Evolutionary conservation across 1,140 invertebrate genomes (phyloP).

Genomic region (Maconellicoccus hirsutus): DNA sequence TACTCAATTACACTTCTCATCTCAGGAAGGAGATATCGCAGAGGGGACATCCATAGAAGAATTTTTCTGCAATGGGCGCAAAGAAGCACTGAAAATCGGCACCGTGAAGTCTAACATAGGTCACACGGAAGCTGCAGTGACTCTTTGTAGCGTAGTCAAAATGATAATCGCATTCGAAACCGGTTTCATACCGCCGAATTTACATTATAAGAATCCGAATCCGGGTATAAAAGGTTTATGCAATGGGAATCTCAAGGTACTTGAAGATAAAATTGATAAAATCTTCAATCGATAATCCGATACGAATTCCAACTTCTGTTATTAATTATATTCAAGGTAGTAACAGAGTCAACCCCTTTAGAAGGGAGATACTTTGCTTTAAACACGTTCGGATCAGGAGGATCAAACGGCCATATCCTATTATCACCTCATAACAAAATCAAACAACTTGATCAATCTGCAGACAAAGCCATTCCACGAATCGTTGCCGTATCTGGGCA

Average conservation of each 20-base stretch:
- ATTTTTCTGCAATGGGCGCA: conserved; percentile 33
- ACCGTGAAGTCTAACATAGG: conserved; percentile 66
- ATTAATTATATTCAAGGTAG: conserved; percentile 37
- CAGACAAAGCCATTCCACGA: conserved; percentile 27
- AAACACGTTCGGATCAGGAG: conserved; percentile 53
- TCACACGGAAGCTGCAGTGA: conserved; percentile 58
- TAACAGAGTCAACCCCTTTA: conserved; percentile 41
- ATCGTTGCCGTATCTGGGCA: conserved; percentile 29
- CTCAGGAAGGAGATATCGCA: conserved; percentile 7
- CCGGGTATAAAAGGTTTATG: conserved; percentile 48
- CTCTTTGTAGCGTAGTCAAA: conserved; percentile 46
- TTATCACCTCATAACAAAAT: conserved; percentile 34
- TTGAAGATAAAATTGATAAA: too few species aligned
- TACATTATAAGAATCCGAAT: conserved; percentile 37
- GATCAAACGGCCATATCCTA: conserved; percentile 47
- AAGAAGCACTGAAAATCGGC: conserved; percentile 51
- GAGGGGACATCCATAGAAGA: conserved; percentile 19
- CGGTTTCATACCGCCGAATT: conserved; percentile 48
- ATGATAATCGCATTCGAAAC: conserved; percentile 44
- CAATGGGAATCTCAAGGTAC: conserved; percentile 65
- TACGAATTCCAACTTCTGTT: too few species aligned
- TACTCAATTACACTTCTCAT: not conserved
- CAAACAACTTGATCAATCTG: conserved; percentile 23
- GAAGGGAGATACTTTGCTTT: conserved; percentile 39
- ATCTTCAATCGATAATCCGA: too few species aligned